Base-by-base conservation (phyloP, 2,113 vertebrate genomes). In the Eulacestoma nigropectus region DNA sequence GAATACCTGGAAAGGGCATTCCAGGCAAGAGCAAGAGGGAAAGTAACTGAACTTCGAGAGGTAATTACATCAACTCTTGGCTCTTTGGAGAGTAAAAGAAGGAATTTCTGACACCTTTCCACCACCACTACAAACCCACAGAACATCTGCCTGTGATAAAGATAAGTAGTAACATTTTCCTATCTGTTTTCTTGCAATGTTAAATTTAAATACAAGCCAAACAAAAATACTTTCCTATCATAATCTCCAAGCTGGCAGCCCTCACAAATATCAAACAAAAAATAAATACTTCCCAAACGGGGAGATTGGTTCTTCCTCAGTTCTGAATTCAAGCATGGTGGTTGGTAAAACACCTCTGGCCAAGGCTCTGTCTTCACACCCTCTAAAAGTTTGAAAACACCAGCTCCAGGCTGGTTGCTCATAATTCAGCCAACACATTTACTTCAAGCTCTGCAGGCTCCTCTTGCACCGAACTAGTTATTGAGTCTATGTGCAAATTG, bases 91-190 rank as follows among this genome's bases (percentile, higher is more conserved):
- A 87, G 68, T 30, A 84, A 46, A 90, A 84, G 27, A 80, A 26
- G 64, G 55, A 86, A 95, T 77, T 95, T 90, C 68, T 94, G 84
- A 93, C 60, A 93, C 56, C 52, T 89, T 70, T 46, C 73, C n/a
- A 88, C n/a, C 78, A 72, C 49, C 72, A 83, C 35, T 82, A 72
- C 41, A 69, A 91, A 42, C 63, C 75, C 64, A 91, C 59, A 87
- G 72, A 94, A 89, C 69, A 93, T 84, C 87, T 89, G 77, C 20
- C 80, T 50, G 76, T 29, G n/a, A 92, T 49, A 29, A n/a, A 84
- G 32, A 81, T 29, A 65, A 57, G 11, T 42, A 91, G 30, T 55
- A 91, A 82, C 39, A 70, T 94, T 93, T 91, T 91, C 84, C 89
- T 74, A 46, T 6, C 26, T 87, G 55, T 75, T 93, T 94, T 77